Conservation (phyloP, 2,113 vertebrate genomes). For the Tyto alba region DNA sequence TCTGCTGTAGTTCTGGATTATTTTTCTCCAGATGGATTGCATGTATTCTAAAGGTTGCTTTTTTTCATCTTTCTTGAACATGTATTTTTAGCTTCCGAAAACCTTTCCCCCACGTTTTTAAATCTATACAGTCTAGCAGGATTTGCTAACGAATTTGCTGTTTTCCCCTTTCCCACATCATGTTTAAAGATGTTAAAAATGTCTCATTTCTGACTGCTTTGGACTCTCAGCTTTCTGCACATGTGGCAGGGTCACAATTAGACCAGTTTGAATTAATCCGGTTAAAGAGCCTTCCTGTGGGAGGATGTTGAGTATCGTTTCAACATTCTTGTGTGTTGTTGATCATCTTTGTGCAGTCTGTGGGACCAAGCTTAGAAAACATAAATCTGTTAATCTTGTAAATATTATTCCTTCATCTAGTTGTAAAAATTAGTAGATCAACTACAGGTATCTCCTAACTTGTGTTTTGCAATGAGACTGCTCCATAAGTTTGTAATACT, state of each 20-base stretch:
- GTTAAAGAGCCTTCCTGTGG: neutral
- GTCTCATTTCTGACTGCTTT: neutral
- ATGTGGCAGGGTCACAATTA: neutral
- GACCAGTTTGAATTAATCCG: neutral
- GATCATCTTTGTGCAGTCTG: neutral
- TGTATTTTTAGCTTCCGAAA: conserved; percentile 53
- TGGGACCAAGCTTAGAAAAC: neutral
- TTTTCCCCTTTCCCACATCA: neutral
- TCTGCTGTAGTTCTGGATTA: conserved; percentile 36
- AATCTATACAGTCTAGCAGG: conserved; percentile 22
- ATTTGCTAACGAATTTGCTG: conserved; percentile 25
- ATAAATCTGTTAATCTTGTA: neutral
- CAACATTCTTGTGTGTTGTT: neutral
- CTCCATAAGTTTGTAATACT: neutral
- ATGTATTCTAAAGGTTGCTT: conserved; percentile 48
- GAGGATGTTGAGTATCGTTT: neutral
- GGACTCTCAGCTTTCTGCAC: neutral
- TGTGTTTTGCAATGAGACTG: neutral
- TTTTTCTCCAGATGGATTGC: conserved; percentile 56
- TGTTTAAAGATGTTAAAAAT: conserved; percentile 1
- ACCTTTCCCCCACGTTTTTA: neutral
- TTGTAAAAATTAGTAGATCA: neutral
- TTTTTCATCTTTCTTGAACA: conserved; percentile 40
- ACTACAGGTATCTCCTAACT: neutral
- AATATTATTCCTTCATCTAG: neutral